Evolutionary conservation across 2,797 vertebrate species (phyloP), one percentile per base, ranked within the genome.

Genomic region (Eulemur coronatus): DNA sequence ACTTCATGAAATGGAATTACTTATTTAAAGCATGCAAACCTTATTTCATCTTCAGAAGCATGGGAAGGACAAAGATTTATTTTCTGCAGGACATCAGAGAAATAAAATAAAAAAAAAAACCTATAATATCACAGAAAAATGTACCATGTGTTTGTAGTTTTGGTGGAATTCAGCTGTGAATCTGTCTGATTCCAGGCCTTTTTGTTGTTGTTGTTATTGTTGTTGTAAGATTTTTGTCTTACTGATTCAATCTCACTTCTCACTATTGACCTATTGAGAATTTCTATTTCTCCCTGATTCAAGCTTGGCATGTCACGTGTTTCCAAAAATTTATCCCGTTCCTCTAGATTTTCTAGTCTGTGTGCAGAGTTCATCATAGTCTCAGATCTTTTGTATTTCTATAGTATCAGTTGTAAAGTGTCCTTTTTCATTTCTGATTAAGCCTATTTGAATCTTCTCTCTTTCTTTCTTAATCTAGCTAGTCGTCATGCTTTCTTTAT

Each of bases 1-100:
- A 96, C 76, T 97, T 87, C 70, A 70, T 97, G 81, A 98, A 98
- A 97, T 92, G 52, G 89, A 98, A 98, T 98, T 98, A 98, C 97
- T 98, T 97, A 96, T 98, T 98, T 98, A 86, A 98, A 96, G 82
- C 76, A 95, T 50, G 96, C 96, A 98, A 98, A 98, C 28, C 67
- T 97, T 98, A 98, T 97, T 98, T 98, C 92, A 98, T 96, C 97
- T 98, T 97, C 80, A 96, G 80, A 73, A 96, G 14, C 75, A 96
- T 61, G 20, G n/a, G 59, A 96, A 92, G 88, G 97, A 73, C 97
- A 98, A 97, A 26, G 13, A 97, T 97, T 97, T 97, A 97, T 97
- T 97, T 96, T 97, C 86, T 96, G 94, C 41, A 96, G 87, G 84
- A 9, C 91, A 95, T 67, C 52, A 50, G 84, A 96, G 59, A 96